Percentiles rank a stretch among this genome's conserved stretches.
phyloP scores from a whole-genome alignment of 1,140 invertebrate genomes.

The Nilaparvata lugens region DNA sequence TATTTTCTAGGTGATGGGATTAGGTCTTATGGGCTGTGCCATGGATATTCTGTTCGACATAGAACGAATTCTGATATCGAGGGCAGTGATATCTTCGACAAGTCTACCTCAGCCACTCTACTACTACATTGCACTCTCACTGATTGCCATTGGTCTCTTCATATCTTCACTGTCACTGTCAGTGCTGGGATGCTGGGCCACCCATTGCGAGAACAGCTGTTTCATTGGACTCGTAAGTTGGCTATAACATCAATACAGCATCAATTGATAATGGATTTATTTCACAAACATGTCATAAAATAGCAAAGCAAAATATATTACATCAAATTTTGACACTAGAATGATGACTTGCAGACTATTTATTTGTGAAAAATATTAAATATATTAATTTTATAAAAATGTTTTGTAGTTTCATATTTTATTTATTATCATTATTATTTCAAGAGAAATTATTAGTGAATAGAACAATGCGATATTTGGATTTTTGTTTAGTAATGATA shows the following conservation, averaged over 20 bases:
- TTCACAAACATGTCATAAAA: too few species aligned
- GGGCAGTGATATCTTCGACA: constrained; percentile 23
- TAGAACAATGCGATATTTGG: too few species aligned
- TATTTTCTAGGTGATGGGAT: constrained; percentile 30
- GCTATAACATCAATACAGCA: neutral
- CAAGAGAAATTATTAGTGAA: too few species aligned
- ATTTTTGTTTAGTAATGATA: too few species aligned
- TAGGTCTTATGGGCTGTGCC: constrained; percentile 27
- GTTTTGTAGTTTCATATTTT: too few species aligned
- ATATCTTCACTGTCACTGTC: constrained; percentile 53
- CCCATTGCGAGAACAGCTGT: constrained; percentile 59
- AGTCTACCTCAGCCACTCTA: constrained; percentile 51
- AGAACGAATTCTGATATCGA: constrained; percentile 27
- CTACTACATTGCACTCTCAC: constrained; percentile 57
- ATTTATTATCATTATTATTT: too few species aligned
- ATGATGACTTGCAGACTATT: too few species aligned
- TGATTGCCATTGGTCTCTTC: constrained; percentile 53
- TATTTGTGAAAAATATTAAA: too few species aligned
- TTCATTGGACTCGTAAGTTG: constrained; percentile 53
- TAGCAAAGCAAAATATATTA: too few species aligned
- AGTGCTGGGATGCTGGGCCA: constrained; percentile 67
- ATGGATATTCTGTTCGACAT: constrained; percentile 28
- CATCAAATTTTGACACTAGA: too few species aligned
- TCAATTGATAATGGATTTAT: too few species aligned
- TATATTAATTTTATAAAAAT: too few species aligned